Evolutionary conservation across 2,888 invertebrate genomes (phyloP), one percentile per base, ranked within the genome.

Genomic region (Spisula solida): DNA sequence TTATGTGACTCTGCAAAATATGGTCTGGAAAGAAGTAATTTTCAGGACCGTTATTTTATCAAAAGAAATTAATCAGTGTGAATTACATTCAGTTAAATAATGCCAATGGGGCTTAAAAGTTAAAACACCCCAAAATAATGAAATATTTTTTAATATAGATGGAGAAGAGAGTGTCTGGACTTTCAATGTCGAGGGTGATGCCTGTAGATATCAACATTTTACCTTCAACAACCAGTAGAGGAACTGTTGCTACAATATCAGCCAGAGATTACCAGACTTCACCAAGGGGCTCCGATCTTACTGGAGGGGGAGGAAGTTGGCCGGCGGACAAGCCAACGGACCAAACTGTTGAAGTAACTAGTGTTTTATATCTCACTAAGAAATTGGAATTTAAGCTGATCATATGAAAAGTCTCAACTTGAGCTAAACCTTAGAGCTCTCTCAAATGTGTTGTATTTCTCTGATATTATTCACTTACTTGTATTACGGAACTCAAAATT

Each of bases 191-290:
- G 31, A 31, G 75, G 34, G 75, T 75, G 34, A 34, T 16, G 29
- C 85, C 85, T 0, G 41, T 79, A 10, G 41, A 79, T 20, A 56
- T 85, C 18, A 78, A 41, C 31, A 56, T 48, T 20, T 34, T 75
- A 29, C 85, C 78, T 6, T 85, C 85, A 25, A 55, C 41, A n/a
- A 41, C 70, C 25, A 88, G 85, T n/a, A 48, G 81, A 1, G 88
- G 88, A 34, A 85, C 88, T 0, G 85, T 88, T n/a, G 78, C 81
- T n/a, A 85, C 85, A 29, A 82, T 88, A 56, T 81, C 85, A 6
- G 82, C 60, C 1, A 75, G 75, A 75, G 34, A 75, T 18, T 25
- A 75, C 25, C 31, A 14, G 14, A 5, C 25, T 18, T 8, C 75
- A 14, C 34, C 31, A 8, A 75, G 75, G 18, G 12, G 16, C 25